These are phyloP conservation scores for Muscicapa comitata DNA, from an alignment of 2,797 vertebrate genomes.

Conservation along the genomic window DNA sequence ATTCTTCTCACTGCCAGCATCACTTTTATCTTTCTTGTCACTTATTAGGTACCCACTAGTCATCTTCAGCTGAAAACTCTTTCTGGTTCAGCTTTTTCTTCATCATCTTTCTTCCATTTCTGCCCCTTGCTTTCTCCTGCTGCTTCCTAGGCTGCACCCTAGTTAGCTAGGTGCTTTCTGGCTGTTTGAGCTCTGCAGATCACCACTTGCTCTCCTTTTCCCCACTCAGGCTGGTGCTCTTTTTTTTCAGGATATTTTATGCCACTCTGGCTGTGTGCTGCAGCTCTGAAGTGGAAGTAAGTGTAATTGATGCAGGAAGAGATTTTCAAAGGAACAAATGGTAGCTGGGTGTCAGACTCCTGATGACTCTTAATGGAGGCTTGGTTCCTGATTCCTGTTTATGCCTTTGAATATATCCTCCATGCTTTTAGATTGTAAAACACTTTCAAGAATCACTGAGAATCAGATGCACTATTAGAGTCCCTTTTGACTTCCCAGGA, in stretches of 20 bases:
- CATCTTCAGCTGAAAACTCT: neutral
- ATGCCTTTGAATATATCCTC: neutral
- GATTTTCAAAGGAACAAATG: slow-evolving; percentile 26
- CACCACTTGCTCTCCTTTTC: neutral
- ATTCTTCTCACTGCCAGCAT: neutral
- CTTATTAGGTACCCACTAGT: neutral
- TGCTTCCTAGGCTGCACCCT: neutral
- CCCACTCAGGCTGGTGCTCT: neutral
- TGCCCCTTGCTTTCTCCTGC: neutral
- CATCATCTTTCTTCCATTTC: neutral
- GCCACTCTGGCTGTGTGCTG: neutral
- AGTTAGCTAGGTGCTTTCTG: neutral
- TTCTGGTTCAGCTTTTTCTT: neutral
- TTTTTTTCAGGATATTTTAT: neutral
- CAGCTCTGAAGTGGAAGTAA: neutral
- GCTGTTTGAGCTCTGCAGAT: neutral
- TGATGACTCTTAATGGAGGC: slow-evolving; percentile 8
- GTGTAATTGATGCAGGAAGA: neutral
- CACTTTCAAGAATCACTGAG: neutral
- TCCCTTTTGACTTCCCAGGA: neutral
- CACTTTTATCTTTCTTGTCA: neutral
- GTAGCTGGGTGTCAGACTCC: neutral
- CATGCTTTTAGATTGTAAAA: neutral
- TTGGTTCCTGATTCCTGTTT: neutral
- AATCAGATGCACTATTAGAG: neutral